Base-by-base conservation (phyloP, 2,797 vertebrate genomes). In the Numenius phaeopus region DNA sequence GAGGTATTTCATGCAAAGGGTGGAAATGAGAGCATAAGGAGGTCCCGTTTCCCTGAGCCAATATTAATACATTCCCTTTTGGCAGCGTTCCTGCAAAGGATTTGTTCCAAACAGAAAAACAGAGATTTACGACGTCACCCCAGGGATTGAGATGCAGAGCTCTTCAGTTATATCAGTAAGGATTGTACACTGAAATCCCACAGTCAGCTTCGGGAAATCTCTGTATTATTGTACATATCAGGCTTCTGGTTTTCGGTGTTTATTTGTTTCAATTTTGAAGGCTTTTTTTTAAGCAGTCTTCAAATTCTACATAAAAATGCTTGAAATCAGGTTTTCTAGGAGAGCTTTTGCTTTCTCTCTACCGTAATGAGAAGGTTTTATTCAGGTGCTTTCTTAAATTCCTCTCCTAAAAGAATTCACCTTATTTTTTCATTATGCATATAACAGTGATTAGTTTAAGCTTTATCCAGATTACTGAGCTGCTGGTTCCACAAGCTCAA, bases 401-500 rank as follows among this genome's bases (percentile, higher is more conserved):
- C 65, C 34, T 50, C 39, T 82, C 79, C 77, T 83, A 84, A 90
- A 92, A 0, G 22, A 88, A 86, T 86, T 88, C 69, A 81, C 93
- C 76, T 91, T 73, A 83, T 88, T 96, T 95, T 95, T 97, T 93
- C 66, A 81, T 88, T 91, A 93, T 47, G 39, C 46, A 79, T 27
- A 11, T 47, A 90, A 69, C 50, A 84, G 76, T 73, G 94, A 93
- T 94, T 94, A 93, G 58, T 91, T 90, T 91, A 95, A 95, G 89
- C 94, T 91, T 95, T 83, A 94, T 89, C 95, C 94, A 94, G 95
- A 95, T 95, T 94, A 95, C 65, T 26, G 65, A 94, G 50, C 80
- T 88, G 61, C 72, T 93, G 83, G 72, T 88, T 96, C 94, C 80
- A 72, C 65, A 58, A 88, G 29, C 83, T 93, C 87, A 76, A 52